Conservation (phyloP, 2,888 invertebrate genomes). For the Chaetogeoica ovagalla region DNA sequence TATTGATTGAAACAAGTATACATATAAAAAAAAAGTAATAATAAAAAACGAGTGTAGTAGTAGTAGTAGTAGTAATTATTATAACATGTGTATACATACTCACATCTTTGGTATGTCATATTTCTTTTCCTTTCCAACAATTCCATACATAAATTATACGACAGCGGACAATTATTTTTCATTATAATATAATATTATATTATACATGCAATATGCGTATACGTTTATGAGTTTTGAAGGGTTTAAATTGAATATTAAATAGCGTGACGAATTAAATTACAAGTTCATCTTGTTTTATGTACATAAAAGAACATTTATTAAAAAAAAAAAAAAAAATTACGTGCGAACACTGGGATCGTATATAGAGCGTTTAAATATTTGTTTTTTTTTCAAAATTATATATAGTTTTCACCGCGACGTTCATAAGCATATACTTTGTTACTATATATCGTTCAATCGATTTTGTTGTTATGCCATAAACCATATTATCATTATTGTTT, state of each 20-base stretch:
- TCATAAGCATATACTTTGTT: no score
- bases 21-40: no score
- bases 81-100: background rate
- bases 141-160: background rate
- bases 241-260: slow-evolving; percentile 34
- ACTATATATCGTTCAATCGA: no score
- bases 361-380: no score
- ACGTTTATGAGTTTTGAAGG: slow-evolving; percentile 1
- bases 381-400: no score
- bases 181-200: slow-evolving; percentile 6
- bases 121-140: background rate
- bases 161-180: background rate
- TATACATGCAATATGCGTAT: background rate
- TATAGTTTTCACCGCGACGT: no score
- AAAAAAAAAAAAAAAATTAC: no score
- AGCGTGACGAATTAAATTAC: slow-evolving; percentile 35
- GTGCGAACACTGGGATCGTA: no score
- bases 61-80: background rate
- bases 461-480: no score
- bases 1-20: no score
- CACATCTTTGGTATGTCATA: background rate
- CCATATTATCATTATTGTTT: no score
- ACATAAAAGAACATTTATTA: background rate
- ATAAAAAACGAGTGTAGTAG: no score
- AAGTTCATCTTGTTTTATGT: background rate